Percentiles rank a stretch among this genome's conserved stretches.
phyloP scores from a whole-genome alignment of 23 tunicate species.

The Styela clava region DNA sequence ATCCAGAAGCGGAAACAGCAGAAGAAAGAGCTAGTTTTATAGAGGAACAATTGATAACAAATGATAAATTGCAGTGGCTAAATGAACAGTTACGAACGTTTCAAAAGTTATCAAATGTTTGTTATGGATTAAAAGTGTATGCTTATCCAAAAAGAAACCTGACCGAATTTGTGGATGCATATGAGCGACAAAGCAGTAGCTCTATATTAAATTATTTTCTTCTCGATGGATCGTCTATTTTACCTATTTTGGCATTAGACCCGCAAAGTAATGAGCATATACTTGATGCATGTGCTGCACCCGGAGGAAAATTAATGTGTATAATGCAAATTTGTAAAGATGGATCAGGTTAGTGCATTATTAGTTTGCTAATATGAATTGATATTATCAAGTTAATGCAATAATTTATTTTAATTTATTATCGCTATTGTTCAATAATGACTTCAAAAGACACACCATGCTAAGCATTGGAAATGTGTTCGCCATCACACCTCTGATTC shows the following conservation, averaged over 20 bases:
- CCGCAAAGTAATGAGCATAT: slow-evolving; percentile 57
- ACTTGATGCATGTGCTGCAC: slow-evolving; percentile 76
- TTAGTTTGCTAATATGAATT: background rate
- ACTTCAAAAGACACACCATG: too few relatives aligned
- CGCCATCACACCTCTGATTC: too few relatives aligned
- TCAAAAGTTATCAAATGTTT: slow-evolving; percentile 25
- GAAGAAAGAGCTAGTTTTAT: background rate
- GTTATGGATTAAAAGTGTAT: slow-evolving; percentile 54
- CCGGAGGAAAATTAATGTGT: slow-evolving; percentile 74
- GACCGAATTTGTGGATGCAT: slow-evolving; percentile 40
- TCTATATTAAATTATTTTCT: slow-evolving; percentile 40
- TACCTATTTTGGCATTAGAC: slow-evolving; percentile 58
- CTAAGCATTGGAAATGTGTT: too few relatives aligned
- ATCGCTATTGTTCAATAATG: too few relatives aligned
- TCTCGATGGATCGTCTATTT: slow-evolving; percentile 70
- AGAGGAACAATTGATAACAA: background rate
- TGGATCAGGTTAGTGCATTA: slow-evolving; percentile 20
- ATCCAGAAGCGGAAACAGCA: background rate
- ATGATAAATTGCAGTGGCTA: slow-evolving; percentile 8
- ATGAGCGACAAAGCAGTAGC: background rate
- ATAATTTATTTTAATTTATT: too few relatives aligned
- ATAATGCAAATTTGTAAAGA: slow-evolving; percentile 33
- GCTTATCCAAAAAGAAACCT: slow-evolving; percentile 51
- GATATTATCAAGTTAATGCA: background rate
- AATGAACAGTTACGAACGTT: slow-evolving; percentile 4